phyloP scores from a whole-genome alignment of 2,797 vertebrate genomes.

The Sternarchorhynchus goeldii region DNA sequence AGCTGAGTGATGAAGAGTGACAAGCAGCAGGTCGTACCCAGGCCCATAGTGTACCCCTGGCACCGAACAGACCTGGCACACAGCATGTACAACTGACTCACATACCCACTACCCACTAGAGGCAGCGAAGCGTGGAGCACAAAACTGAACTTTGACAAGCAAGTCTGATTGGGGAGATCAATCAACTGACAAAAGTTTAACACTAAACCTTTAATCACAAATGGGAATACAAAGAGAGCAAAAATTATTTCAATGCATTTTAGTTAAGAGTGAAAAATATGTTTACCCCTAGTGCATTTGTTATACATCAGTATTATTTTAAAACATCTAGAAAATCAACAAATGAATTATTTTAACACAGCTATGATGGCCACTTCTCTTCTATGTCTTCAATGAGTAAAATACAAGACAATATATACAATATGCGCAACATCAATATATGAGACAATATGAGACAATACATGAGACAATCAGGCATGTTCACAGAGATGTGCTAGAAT shows the following conservation, averaged over 20 bases:
- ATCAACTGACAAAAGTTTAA: background rate
- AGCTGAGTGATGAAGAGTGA: conserved; percentile 51
- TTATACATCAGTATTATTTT: no score
- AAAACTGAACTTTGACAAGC: background rate
- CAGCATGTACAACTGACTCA: background rate
- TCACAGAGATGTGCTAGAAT: no score
- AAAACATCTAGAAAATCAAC: no score
- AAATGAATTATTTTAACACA: no score
- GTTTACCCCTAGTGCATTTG: background rate
- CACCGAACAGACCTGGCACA: conserved; percentile 14
- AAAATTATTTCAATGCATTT: background rate
- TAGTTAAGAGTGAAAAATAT: background rate
- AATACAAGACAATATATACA: no score
- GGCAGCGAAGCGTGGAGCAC: background rate
- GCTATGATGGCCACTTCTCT: no score
- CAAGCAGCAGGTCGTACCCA: conserved; percentile 50
- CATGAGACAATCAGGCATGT: no score
- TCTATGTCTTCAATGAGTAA: no score
- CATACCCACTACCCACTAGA: background rate
- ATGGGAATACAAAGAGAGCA: background rate
- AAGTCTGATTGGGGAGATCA: conserved; percentile 1
- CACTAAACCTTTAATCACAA: background rate
- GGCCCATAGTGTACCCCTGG: conserved; percentile 19
- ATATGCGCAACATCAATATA: no score
- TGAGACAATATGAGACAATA: no score